Evolutionary conservation across 2,797 vertebrate species (phyloP).

Genomic region (Etheostoma perlongum): DNA sequence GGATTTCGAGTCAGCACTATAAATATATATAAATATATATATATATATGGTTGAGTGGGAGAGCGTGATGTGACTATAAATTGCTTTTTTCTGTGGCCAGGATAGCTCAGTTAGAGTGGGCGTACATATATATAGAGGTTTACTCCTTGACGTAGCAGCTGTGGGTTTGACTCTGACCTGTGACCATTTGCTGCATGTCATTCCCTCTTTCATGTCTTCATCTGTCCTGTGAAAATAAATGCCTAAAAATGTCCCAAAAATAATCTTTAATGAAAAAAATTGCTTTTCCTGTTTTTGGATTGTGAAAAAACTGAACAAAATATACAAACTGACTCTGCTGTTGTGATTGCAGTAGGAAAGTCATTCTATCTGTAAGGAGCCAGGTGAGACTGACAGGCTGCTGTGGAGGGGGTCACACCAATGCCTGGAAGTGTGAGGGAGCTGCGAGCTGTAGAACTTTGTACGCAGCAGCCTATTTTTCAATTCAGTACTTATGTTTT

Average conservation of each 20-base stretch:
- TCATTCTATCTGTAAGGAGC: neutral
- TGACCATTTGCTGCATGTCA: no score
- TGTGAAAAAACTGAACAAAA: neutral
- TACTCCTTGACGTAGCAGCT: no score
- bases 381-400: constrained; percentile 5
- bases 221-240: no score
- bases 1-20: neutral
- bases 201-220: no score
- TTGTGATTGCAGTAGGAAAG: neutral
- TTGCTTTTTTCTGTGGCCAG: neutral
- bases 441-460: neutral
- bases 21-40: no score
- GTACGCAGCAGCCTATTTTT: neutral
- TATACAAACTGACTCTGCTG: neutral
- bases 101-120: no score
- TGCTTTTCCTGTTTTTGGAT: constrained; percentile 10
- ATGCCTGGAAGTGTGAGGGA: constrained; percentile 1
- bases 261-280: no score
- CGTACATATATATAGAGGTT: no score
- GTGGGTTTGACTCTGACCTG: no score
- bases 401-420: constrained; percentile 4
- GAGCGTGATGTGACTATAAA: neutral
- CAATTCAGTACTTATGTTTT: neutral
- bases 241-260: no score
- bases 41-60: neutral